phyloP scores from a whole-genome alignment of 2,888 invertebrate genomes.

The Amphipoea lucens region DNA sequence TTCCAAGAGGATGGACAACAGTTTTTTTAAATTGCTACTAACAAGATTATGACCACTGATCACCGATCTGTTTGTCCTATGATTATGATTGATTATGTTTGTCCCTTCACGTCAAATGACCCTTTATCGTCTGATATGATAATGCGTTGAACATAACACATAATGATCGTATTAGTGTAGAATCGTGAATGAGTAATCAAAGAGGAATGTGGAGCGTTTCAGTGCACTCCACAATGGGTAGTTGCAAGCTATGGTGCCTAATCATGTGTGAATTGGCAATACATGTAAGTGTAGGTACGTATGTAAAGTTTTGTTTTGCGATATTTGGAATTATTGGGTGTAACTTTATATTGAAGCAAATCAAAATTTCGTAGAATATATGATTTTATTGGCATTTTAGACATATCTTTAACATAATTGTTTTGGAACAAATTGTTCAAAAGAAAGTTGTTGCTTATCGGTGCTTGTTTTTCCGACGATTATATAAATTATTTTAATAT shows the following conservation, averaged over 20 bases:
- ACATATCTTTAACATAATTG: background rate
- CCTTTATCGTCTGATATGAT: constrained; percentile 23
- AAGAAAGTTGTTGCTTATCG: background rate
- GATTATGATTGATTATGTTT: background rate
- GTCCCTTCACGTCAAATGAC: background rate
- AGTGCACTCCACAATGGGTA: constrained; percentile 53
- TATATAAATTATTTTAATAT: background rate
- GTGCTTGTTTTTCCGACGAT: background rate
- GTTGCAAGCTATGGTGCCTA: constrained; percentile 50
- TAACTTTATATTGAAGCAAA: background rate
- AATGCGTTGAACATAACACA: constrained; percentile 39
- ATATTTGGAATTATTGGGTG: background rate
- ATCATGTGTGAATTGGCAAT: constrained; percentile 52
- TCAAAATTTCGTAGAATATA: background rate
- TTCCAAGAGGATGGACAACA: background rate
- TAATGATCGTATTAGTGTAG: constrained; percentile 44
- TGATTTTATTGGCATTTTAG: no score
- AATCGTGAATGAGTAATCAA: constrained; percentile 74
- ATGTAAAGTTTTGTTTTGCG: background rate
- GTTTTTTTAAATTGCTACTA: no score
- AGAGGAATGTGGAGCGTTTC: constrained; percentile 63
- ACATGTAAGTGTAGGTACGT: constrained; percentile 15
- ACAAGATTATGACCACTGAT: background rate
- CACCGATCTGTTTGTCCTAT: background rate
- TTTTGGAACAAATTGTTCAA: background rate